Evolutionary conservation across 2,113 vertebrate genomes (phyloP).

Genomic region (Ammodytes dubius): DNA sequence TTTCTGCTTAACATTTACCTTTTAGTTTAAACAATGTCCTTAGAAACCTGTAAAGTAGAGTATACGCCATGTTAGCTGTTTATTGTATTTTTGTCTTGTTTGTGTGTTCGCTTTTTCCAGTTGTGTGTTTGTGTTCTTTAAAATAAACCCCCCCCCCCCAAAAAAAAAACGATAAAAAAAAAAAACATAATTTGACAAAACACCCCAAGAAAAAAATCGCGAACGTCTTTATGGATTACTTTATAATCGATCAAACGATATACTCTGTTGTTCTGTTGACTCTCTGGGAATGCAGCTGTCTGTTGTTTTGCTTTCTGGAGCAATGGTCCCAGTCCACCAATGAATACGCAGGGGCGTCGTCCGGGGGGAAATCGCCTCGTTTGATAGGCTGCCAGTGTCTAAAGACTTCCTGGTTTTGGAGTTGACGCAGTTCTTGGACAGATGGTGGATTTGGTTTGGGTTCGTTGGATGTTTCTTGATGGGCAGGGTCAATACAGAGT

Average conservation of each 20-base stretch:
- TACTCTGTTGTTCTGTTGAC: slow-evolving; percentile 90
- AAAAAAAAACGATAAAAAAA: no score
- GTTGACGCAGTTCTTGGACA: slow-evolving; percentile 91
- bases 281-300: slow-evolving; percentile 92
- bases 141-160: no score
- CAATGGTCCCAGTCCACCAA: slow-evolving; percentile 93
- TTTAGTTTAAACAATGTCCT: no score
- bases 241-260: slow-evolving; percentile 83
- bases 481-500: slow-evolving; percentile 53
- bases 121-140: no score
- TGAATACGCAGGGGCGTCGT: slow-evolving; percentile 88
- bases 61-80: no score
- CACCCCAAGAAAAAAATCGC: no score
- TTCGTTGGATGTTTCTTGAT: slow-evolving; percentile 88
- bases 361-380: slow-evolving; percentile 88
- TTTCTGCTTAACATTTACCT: no score
- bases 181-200: no score
- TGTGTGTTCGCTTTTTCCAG: no score
- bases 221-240: no score
- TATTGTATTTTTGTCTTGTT: no score
- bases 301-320: slow-evolving; percentile 96
- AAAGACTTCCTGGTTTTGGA: slow-evolving; percentile 88
- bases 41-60: no score
- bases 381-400: slow-evolving; percentile 73
- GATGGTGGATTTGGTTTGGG: slow-evolving; percentile 75